Conservation (phyloP, 2,888 invertebrate genomes). For the Acronicta aceris region DNA sequence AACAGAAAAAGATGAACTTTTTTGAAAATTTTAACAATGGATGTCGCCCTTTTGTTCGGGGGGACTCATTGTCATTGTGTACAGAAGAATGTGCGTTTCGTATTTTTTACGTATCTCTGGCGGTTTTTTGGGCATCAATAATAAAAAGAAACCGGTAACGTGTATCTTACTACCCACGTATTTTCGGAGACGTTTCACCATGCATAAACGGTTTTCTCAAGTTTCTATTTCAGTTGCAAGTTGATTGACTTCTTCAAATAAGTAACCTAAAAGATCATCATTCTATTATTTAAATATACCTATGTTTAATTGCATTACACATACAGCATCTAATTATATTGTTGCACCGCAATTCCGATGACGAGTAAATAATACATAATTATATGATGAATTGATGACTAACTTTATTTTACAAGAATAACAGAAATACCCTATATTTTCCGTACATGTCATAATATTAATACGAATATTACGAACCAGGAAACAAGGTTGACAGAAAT, state of each 20-base stretch:
- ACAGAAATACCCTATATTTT: conserved; percentile 27
- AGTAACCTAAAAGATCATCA: background rate
- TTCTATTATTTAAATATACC: background rate
- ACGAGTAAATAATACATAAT: conserved; percentile 13
- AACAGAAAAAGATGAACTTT: conserved; percentile 60
- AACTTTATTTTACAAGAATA: conserved; percentile 16
- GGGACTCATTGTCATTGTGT: conserved; percentile 73
- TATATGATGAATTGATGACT: conserved; percentile 34
- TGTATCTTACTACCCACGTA: conserved; percentile 51
- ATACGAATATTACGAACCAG: conserved; percentile 26
- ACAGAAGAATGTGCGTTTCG: conserved; percentile 64
- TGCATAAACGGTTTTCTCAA: conserved; percentile 38
- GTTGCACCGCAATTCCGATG: conserved; percentile 8
- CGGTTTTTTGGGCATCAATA: conserved; percentile 52
- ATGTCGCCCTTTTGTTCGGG: conserved; percentile 74
- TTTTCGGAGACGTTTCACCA: conserved; percentile 44
- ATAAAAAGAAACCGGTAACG: conserved; percentile 56
- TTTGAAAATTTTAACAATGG: conserved; percentile 77
- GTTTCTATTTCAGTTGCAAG: conserved; percentile 22
- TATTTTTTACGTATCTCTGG: conserved; percentile 62
- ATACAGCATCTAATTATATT: conserved; percentile 9
- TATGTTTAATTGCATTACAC: conserved; percentile 5
- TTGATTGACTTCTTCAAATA: conserved; percentile 7
- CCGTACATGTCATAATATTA: conserved; percentile 33
- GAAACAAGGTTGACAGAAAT: conserved; percentile 44